Conservation (phyloP, 2,113 vertebrate genomes). For the Pollimyrus isidori region DNA sequence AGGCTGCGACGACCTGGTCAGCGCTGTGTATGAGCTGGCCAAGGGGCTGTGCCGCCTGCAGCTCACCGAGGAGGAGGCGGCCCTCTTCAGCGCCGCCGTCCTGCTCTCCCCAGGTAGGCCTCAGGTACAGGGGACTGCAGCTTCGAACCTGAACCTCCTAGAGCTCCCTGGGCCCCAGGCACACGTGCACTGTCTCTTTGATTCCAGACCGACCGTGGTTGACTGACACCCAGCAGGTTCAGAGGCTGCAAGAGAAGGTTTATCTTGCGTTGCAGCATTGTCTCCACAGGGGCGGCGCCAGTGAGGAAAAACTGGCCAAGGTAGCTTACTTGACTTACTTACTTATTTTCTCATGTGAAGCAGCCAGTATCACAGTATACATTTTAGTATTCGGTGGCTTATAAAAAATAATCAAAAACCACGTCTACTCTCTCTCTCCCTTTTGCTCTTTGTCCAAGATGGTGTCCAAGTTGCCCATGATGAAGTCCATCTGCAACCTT, state of each 20-base stretch:
- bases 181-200: background rate
- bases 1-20: conserved; percentile 82
- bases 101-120: conserved; percentile 74
- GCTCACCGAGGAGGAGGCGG: conserved; percentile 78
- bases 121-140: background rate
- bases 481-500: conserved; percentile 85
- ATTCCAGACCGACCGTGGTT: conserved; percentile 72
- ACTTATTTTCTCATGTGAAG: background rate
- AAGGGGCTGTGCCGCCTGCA: conserved; percentile 73
- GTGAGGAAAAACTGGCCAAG: conserved; percentile 77
- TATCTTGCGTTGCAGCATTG: conserved; percentile 75
- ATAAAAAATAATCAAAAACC: background rate
- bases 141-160: background rate
- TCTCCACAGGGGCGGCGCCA: conserved; percentile 66
- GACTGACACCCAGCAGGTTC: conserved; percentile 75
- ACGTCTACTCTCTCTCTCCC: background rate
- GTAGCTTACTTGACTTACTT: conserved; percentile 46
- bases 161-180: background rate
- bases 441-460: conserved; percentile 55
- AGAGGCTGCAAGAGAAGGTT: conserved; percentile 79
- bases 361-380: background rate
- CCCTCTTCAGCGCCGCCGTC: conserved; percentile 75
- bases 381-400: background rate
- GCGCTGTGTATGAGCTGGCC: conserved; percentile 71
- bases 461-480: conserved; percentile 74